Conservation (phyloP, 1,140 invertebrate genomes). For the Aricia agestis region DNA sequence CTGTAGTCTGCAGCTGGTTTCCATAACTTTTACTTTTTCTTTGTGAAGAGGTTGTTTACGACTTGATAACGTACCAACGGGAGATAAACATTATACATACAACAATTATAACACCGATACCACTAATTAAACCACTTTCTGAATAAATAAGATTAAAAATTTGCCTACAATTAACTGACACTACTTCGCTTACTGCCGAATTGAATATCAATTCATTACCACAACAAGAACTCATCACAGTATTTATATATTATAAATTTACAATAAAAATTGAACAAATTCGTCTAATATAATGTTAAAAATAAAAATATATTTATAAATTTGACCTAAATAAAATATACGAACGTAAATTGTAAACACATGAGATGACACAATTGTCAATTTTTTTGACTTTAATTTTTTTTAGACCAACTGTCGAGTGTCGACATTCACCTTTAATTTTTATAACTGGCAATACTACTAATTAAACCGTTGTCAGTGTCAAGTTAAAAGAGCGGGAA, state of each 20-base stretch:
- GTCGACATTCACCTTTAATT: no score
- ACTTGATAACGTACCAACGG: constrained; percentile 35
- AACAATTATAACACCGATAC: constrained; percentile 38
- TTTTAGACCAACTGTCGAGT: neutral
- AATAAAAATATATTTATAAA: constrained; percentile 38
- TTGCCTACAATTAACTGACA: constrained; percentile 52
- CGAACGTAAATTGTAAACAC: neutral
- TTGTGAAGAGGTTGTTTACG: constrained; percentile 25
- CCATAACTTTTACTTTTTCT: constrained; percentile 65
- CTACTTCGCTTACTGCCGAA: constrained; percentile 56
- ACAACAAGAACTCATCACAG: constrained; percentile 71
- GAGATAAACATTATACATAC: constrained; percentile 34
- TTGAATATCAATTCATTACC: constrained; percentile 60
- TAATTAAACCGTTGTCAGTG: no score
- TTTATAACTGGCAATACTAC: no score
- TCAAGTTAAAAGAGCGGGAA: no score
- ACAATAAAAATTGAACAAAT: constrained; percentile 25
- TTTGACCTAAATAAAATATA: constrained; percentile 40
- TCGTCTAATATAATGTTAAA: neutral
- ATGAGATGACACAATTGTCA: neutral
- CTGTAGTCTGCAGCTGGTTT: constrained; percentile 19
- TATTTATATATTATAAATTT: constrained; percentile 18
- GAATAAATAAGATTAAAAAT: constrained; percentile 50
- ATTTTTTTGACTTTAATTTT: neutral
- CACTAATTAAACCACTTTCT: constrained; percentile 37